Evolutionary conservation across 2,888 invertebrate genomes (phyloP).

Genomic region (Caenorhabditis sp.): DNA sequence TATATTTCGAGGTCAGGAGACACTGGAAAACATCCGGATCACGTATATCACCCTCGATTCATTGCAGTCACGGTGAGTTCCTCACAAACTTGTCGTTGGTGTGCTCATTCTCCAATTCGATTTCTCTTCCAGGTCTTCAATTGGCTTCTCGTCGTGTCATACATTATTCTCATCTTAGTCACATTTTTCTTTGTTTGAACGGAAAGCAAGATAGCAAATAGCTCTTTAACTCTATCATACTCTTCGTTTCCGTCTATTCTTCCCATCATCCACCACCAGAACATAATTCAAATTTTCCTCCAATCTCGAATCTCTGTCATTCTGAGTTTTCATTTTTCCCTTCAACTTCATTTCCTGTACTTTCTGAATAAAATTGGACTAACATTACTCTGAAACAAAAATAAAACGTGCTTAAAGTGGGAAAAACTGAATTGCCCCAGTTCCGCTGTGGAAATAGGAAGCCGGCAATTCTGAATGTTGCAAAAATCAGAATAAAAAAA

Average conservation of each 20-base stretch:
- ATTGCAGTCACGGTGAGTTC: constrained; percentile 72
- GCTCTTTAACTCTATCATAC: not conserved
- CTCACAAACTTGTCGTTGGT: not conserved
- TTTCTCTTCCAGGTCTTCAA: constrained; percentile 71
- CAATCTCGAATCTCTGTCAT: constrained; percentile 50
- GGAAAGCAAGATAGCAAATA: no score
- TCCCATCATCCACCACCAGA: constrained; percentile 21
- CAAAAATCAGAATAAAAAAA: not conserved
- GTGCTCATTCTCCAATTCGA: not conserved
- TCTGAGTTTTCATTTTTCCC: constrained; percentile 5
- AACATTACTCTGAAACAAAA: not conserved
- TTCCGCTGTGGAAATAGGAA: not conserved
- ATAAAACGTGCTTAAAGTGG: not conserved
- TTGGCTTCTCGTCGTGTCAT: constrained; percentile 73
- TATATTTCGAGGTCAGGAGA: constrained; percentile 57
- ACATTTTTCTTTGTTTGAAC: constrained; percentile 68
- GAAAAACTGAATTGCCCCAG: not conserved
- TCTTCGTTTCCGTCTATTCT: constrained; percentile 1
- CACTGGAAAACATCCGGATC: constrained; percentile 52
- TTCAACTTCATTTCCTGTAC: not conserved
- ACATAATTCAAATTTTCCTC: constrained; percentile 47
- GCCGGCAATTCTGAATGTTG: not conserved
- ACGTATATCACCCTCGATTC: constrained; percentile 67
- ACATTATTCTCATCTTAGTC: constrained; percentile 69
- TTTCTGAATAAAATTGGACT: constrained; percentile 9